Evolutionary conservation across 2,113 vertebrate genomes (phyloP), one percentile per base, ranked within the genome.

Genomic region (Neofelis nebulosa): DNA sequence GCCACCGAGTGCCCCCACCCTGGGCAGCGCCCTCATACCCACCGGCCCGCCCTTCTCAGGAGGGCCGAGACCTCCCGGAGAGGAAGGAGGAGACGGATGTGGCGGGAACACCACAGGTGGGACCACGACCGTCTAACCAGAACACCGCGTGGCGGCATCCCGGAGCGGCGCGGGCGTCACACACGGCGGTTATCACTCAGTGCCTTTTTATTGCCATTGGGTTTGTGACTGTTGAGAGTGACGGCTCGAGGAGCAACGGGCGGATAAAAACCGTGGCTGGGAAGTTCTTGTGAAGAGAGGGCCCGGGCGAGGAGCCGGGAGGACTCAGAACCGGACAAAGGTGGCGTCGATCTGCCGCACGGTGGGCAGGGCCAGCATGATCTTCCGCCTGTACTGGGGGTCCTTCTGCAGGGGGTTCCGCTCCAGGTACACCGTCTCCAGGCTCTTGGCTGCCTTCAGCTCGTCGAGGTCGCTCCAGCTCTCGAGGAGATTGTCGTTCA

Each of bases 341-440:
- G 99, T 99, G 95, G 99, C 99, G 0, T 99, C 99, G 1, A 99
- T 99, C 99, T 99, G 99, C 98, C 99, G 99, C 33, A 99, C 99
- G 0, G 98, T 99, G 0, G 99, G 99, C 79, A 99, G 98, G 1
- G 99, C 99, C 98, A 99, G 98, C 99, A 99, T 99, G 98, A 99
- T 99, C 98, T 99, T 99, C 93, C 99, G 99, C 95, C 99, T 98
- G 98, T 99, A 99, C 97, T 99, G 99, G 2, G 99, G 99, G 94
- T 99, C 99, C 98, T 99, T 99, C 99, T 99, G 99, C 98, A 99
- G 93, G 1, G 99, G 99, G 98, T 99, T 99, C 87, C 99, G 98
- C 98, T 99, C 99, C 97, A 99, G 98, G 96, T 99, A 99, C 0
- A 99, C 99, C 0, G 99, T 99, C 99, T 99, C 99, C 98, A 99